A percentile compares a stretch with the other conserved stretches of the same genome.
phyloP scores from a whole-genome alignment of 1,140 invertebrate genomes.

The Drosophila malerkotliana region DNA sequence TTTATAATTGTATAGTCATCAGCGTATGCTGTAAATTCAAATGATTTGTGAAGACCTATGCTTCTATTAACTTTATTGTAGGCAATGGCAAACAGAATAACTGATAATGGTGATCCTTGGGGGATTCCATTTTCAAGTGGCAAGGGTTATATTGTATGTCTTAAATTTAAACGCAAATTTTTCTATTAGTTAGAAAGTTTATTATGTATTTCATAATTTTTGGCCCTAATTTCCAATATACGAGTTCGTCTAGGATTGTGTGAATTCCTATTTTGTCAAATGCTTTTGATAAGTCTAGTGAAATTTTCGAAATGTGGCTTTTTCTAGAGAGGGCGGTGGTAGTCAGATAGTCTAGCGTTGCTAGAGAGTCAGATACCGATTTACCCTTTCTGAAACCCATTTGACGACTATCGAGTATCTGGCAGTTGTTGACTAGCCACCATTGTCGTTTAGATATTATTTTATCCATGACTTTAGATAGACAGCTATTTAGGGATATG shows the following conservation, averaged over 20 bases:
- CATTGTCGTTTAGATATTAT: background rate
- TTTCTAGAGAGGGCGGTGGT: background rate
- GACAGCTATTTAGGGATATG: conserved; percentile 1
- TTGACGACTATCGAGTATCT: background rate
- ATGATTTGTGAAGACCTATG: background rate
- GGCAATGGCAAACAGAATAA: background rate
- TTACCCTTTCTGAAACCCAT: background rate
- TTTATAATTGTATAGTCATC: background rate
- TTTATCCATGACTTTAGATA: conserved; percentile 3
- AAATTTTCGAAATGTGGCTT: background rate
- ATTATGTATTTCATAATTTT: conserved; percentile 3
- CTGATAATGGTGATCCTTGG: conserved; percentile 1
- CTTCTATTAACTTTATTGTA: background rate
- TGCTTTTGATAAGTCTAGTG: background rate
- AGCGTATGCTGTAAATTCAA: background rate
- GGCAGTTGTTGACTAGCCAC: background rate
- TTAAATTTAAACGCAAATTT: background rate
- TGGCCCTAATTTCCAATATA: conserved; percentile 1
- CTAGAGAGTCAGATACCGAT: background rate
- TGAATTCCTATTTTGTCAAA: background rate
- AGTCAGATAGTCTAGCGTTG: background rate
- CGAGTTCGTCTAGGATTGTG: background rate
- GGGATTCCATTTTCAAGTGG: conserved; percentile 2
- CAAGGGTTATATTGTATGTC: background rate
- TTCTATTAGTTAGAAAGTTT: background rate